Percentiles rank a stretch among this genome's conserved stretches.
phyloP scores from a whole-genome alignment of 1,140 invertebrate species.

The Brachionus calyciflorus region DNA sequence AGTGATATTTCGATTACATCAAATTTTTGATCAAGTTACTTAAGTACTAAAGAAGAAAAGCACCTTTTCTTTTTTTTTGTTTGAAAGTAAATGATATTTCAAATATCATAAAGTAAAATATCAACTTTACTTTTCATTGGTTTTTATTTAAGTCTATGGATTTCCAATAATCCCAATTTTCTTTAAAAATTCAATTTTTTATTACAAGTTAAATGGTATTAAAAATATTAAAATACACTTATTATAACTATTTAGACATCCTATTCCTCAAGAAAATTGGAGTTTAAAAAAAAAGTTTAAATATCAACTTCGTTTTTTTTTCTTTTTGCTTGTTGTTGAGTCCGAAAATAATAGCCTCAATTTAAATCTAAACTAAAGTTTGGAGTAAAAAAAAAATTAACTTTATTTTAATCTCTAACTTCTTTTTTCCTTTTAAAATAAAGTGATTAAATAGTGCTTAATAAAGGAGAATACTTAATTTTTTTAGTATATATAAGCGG shows the following conservation, averaged over 20 bases:
- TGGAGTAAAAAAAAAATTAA: constrained; percentile 1
- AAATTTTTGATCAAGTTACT: constrained; percentile 18
- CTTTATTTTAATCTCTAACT: constrained; percentile 26
- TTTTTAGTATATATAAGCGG: constrained; percentile 11
- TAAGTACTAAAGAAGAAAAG: no score
- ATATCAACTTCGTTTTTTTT: constrained; percentile 6
- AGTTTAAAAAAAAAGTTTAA: constrained; percentile 25
- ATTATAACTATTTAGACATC: constrained; percentile 42
- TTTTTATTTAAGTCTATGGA: constrained; percentile 22
- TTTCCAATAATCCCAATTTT: constrained; percentile 38
- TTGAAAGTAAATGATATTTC: constrained; percentile 1
- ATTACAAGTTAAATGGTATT: constrained; percentile 8
- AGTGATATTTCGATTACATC: neutral
- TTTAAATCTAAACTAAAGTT: neutral
- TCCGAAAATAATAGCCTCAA: no score
- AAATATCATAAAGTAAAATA: neutral
- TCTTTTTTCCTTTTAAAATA: constrained; percentile 24
- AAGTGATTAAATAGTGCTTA: constrained; percentile 33
- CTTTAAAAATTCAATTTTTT: constrained; percentile 29
- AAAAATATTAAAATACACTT: constrained; percentile 22
- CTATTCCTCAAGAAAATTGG: neutral
- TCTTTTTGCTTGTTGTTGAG: no score
- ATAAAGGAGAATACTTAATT: neutral
- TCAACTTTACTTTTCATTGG: constrained; percentile 18
- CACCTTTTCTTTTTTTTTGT: neutral